Conservation (phyloP, 2,888 invertebrate species). For the Bugula neritina region DNA sequence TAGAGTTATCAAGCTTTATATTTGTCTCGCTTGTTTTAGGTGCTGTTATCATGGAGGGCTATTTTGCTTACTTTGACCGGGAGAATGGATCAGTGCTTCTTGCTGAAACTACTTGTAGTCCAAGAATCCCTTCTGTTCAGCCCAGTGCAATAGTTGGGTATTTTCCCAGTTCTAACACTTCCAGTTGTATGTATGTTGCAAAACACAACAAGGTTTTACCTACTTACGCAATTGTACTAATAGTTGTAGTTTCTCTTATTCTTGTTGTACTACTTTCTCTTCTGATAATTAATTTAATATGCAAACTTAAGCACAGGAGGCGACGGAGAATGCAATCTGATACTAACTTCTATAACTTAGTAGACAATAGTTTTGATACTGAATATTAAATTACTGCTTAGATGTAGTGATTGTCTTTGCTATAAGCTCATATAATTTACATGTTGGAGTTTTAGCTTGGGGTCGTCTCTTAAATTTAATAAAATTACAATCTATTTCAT, state of each 20-base stretch:
- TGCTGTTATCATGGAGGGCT: conserved; percentile 53
- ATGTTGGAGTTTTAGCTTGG: too few species aligned
- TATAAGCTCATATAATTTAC: background rate
- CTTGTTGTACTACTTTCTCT: background rate
- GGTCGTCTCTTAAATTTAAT: too few species aligned
- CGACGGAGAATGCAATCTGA: background rate
- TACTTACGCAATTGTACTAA: background rate
- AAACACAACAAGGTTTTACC: background rate
- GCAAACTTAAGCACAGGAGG: background rate
- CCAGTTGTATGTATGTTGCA: too few species aligned
- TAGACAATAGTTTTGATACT: conserved; percentile 15
- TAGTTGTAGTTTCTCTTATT: background rate
- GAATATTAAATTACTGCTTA: background rate
- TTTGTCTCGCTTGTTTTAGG: conserved; percentile 47
- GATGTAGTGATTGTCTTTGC: background rate
- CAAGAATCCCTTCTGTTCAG: background rate
- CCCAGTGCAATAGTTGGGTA: background rate
- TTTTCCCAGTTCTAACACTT: background rate
- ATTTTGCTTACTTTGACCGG: conserved; percentile 53
- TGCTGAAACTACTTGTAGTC: conserved; percentile 43
- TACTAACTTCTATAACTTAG: background rate
- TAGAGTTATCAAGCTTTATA: too few species aligned
- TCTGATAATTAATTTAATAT: too few species aligned
- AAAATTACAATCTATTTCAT: too few species aligned
- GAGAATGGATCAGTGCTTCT: conserved; percentile 46